These are phyloP conservation scores for Tragelaphus oryx DNA, from an alignment of 2,797 vertebrate genomes.

Conservation along the genomic window DNA sequence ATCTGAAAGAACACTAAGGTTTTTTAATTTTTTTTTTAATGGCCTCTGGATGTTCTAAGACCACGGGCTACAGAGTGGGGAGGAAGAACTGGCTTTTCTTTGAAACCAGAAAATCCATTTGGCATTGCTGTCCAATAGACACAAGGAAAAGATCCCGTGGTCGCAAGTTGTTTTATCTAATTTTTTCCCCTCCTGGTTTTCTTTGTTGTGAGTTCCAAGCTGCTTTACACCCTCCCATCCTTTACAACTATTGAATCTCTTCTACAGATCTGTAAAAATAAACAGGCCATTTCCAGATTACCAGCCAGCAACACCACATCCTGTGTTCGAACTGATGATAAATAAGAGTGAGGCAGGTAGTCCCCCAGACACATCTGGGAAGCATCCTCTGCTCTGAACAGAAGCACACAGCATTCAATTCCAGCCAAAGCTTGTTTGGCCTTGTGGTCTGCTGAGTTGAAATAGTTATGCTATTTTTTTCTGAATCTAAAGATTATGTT, in stretches of 20 bases:
- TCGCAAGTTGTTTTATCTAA: constrained; percentile 33
- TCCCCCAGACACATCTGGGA: constrained; percentile 68
- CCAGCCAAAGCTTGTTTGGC: constrained; percentile 42
- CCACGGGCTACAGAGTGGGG: background rate
- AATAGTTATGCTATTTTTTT: background rate
- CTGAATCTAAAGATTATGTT: constrained; percentile 25
- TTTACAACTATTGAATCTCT: constrained; percentile 75
- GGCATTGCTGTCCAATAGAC: constrained; percentile 59
- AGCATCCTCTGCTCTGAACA: constrained; percentile 59
- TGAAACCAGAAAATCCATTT: constrained; percentile 59
- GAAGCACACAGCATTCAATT: constrained; percentile 54
- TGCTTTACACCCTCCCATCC: constrained; percentile 68
- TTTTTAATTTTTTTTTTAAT: constrained; percentile 2
- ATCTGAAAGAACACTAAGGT: constrained; percentile 71
- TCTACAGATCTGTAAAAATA: constrained; percentile 75
- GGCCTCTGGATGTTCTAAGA: constrained; percentile 63
- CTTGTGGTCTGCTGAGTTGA: constrained; percentile 51
- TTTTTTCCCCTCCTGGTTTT: constrained; percentile 63
- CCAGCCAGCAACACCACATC: constrained; percentile 67
- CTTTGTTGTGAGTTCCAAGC: constrained; percentile 77
- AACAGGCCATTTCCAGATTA: constrained; percentile 76
- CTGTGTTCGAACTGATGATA: constrained; percentile 70
- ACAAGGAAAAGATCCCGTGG: constrained; percentile 56
- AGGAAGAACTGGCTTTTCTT: constrained; percentile 53
- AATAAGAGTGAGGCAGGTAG: constrained; percentile 71